phyloP scores from a whole-genome alignment of 1,140 invertebrate genomes.

The Sesamia nonagrioides region DNA sequence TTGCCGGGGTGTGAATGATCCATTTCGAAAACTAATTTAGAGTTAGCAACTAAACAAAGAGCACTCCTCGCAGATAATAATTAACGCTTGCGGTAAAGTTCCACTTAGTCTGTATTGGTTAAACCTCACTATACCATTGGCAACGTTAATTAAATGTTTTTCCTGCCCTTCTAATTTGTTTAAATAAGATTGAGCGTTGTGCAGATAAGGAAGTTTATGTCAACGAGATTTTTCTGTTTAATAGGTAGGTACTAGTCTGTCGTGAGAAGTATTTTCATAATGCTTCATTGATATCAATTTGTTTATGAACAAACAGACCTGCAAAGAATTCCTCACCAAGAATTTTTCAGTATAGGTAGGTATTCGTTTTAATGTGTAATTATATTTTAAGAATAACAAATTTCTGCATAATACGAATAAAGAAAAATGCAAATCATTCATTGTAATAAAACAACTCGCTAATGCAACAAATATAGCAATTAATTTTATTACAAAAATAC shows the following conservation, averaged over 20 bases:
- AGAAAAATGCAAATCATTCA: conserved; percentile 18
- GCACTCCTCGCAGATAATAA: conserved; percentile 87
- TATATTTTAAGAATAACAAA: background rate
- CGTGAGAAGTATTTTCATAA: background rate
- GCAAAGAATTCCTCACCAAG: too few species aligned
- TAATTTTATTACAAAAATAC: conserved; percentile 10
- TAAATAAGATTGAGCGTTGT: conserved; percentile 38
- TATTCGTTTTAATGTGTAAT: background rate
- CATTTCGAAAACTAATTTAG: conserved; percentile 88
- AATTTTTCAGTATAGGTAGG: too few species aligned
- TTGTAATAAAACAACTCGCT: background rate
- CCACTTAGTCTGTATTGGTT: conserved; percentile 84
- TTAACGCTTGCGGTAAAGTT: conserved; percentile 87
- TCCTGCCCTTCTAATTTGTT: conserved; percentile 56
- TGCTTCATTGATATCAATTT: background rate
- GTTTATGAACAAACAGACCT: background rate
- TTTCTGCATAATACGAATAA: background rate
- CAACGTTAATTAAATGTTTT: conserved; percentile 84
- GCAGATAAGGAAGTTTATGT: conserved; percentile 39
- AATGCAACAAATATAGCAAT: background rate
- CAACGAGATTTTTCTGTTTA: conserved; percentile 1
- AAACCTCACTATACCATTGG: conserved; percentile 75
- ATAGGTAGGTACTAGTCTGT: background rate
- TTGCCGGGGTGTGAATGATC: conserved; percentile 84
- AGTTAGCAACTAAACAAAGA: conserved; percentile 88